Evolutionary conservation across 2,888 invertebrate genomes (phyloP).

Genomic region (Drosophila quinaria): DNA sequence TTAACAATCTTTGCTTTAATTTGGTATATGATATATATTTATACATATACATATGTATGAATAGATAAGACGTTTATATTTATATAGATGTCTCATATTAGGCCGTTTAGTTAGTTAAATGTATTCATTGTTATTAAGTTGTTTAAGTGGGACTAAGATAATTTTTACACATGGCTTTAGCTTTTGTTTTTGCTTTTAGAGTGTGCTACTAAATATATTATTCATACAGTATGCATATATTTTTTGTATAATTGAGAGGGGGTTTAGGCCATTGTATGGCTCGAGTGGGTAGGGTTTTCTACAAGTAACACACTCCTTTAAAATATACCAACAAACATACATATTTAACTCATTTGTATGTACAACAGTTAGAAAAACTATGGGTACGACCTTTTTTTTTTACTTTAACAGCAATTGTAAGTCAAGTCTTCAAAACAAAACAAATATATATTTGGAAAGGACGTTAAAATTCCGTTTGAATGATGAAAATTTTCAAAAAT

Average conservation of each 20-base stretch:
- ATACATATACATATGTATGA: slow-evolving; percentile 7
- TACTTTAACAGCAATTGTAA: too few relatives aligned
- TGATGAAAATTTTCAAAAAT: too few relatives aligned
- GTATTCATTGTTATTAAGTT: slow-evolving; percentile 10
- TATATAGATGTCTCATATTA: slow-evolving; percentile 6
- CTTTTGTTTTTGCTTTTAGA: slow-evolving; percentile 10
- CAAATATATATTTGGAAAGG: too few relatives aligned
- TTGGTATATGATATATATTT: slow-evolving; percentile 23
- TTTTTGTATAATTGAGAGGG: slow-evolving; percentile 20
- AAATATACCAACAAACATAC: slow-evolving; percentile 9
- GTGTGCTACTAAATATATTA: slow-evolving; percentile 27
- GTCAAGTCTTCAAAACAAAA: too few relatives aligned
- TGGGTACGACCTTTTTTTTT: too few relatives aligned
- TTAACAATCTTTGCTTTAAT: slow-evolving; percentile 39
- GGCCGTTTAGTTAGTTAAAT: slow-evolving; percentile 18
- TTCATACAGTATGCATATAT: slow-evolving; percentile 13
- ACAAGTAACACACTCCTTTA: slow-evolving; percentile 11
- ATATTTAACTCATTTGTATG: background rate
- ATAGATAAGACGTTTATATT: slow-evolving; percentile 16
- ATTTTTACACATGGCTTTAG: slow-evolving; percentile 37
- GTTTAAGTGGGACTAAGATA: slow-evolving; percentile 18
- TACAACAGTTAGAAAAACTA: too few relatives aligned
- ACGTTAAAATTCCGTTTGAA: too few relatives aligned
- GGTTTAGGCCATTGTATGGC: slow-evolving; percentile 33
- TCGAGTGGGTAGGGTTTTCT: slow-evolving; percentile 24